Base-by-base conservation (phyloP, 2,113 vertebrate genomes). In the Atlantisia rogersi region DNA sequence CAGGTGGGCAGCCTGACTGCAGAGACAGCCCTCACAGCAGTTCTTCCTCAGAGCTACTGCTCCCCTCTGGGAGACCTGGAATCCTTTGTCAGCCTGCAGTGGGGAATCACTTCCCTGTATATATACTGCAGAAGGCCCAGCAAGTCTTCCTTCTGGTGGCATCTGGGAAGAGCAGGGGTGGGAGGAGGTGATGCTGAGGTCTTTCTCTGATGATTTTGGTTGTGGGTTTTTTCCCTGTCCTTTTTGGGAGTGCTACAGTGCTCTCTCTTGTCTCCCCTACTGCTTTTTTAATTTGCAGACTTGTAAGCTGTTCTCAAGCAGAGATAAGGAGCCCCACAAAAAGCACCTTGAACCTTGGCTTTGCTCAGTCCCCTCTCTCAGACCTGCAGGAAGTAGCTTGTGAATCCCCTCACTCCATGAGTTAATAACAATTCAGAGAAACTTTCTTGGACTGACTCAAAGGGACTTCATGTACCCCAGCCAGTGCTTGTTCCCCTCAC, bases 1-100 rank as follows among this genome's bases (percentile, higher is more conserved):
- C 99, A 59, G 99, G 99, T 99, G 79, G 93, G 98, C 21, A 62
- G 18, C 55, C n/a, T 73, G 48, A 29, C 39, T 87, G 42, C 77
- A 87, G 18, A 85, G 40, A 29, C 48, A 79, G 26, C 14, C 39
- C 22, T 79, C 31, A 9, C 14, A 53, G 82, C 24, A 15, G 53
- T 89, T 94, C 39, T 55, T 21, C 24, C 19, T 86, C 42, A 55
- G 32, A 81, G 40, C 68, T 88, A 3, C 19, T 84, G 0, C 15
- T 55, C 6, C 40, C 12, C 4, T 78, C 16, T 28, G n/a, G 35
- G 50, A 81, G 20, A 52, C 44, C 2, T 40, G 31, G 37, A 77
- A 71, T 71, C 32, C 15, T 69, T 82, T 75, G 19, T n/a, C 46
- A 10, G 0, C 28, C 14, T 68, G 62, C 24, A 50, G 16, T 24